phyloP scores from a whole-genome alignment of 2,113 vertebrate genomes.

The Corvus cornix region DNA sequence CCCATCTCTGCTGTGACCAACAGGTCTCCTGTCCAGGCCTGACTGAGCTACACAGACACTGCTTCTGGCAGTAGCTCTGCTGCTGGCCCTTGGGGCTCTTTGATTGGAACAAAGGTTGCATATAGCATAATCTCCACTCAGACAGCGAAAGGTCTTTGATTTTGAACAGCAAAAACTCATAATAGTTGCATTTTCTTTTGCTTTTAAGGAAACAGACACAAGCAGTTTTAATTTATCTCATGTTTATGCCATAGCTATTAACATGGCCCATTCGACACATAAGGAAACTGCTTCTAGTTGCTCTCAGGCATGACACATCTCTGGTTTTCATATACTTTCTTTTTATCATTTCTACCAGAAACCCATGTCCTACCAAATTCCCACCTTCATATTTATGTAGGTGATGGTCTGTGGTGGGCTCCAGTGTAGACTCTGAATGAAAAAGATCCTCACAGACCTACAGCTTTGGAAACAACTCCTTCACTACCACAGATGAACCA shows the following conservation, averaged over 20 bases:
- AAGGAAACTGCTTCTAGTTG: not conserved
- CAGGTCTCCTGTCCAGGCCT: not conserved
- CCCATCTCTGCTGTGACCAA: not conserved
- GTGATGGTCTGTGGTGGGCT: not conserved
- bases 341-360: not conserved
- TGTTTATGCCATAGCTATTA: not conserved
- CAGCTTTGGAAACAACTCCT: not conserved
- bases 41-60: not conserved
- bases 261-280: not conserved
- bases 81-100: not conserved
- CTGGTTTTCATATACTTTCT: not conserved
- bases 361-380: not conserved
- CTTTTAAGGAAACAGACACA: slow-evolving; percentile 20
- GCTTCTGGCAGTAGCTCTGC: not conserved
- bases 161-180: not conserved
- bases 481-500: not conserved
- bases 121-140: not conserved
- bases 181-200: not conserved
- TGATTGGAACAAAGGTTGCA: not conserved
- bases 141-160: not conserved
- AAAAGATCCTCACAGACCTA: not conserved
- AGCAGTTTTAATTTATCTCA: not conserved
- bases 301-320: not conserved
- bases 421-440: not conserved
- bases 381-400: not conserved